A percentile compares a stretch with the other conserved stretches of the same genome.
Evolutionary conservation across 1,140 invertebrate genomes (phyloP).

Genomic region (Philotrypesis tridentata): DNA sequence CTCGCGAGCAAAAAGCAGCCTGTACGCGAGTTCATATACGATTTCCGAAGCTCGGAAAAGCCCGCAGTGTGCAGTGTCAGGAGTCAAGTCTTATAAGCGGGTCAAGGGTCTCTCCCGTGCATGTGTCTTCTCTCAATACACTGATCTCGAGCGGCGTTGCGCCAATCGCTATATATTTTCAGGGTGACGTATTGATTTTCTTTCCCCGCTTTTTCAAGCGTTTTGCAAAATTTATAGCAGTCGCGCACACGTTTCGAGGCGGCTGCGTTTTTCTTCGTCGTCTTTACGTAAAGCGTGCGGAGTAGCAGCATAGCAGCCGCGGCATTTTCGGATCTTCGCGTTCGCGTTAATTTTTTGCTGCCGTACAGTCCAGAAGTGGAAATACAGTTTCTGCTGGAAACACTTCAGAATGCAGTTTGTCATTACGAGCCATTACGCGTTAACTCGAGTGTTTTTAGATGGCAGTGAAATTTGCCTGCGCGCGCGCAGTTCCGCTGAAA

Average conservation of each 20-base stretch:
- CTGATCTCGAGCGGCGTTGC: background rate
- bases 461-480: conserved; percentile 18
- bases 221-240: too few relatives aligned
- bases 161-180: background rate
- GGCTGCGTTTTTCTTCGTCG: background rate
- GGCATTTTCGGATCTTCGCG: background rate
- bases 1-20: too few relatives aligned
- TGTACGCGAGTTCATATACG: too few relatives aligned
- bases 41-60: background rate
- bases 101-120: background rate
- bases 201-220: background rate
- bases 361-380: too few relatives aligned
- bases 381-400: background rate
- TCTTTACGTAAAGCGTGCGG: background rate
- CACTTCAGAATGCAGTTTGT: background rate
- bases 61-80: background rate
- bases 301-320: too few relatives aligned
- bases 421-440: conserved; percentile 25
- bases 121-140: too few relatives aligned
- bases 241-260: too few relatives aligned
- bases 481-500: conserved; percentile 15
- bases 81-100: background rate
- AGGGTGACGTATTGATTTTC: background rate
- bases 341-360: background rate
- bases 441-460: conserved; percentile 20